phyloP scores from a whole-genome alignment of 2,113 vertebrate species.

The Laticauda laticaudata region DNA sequence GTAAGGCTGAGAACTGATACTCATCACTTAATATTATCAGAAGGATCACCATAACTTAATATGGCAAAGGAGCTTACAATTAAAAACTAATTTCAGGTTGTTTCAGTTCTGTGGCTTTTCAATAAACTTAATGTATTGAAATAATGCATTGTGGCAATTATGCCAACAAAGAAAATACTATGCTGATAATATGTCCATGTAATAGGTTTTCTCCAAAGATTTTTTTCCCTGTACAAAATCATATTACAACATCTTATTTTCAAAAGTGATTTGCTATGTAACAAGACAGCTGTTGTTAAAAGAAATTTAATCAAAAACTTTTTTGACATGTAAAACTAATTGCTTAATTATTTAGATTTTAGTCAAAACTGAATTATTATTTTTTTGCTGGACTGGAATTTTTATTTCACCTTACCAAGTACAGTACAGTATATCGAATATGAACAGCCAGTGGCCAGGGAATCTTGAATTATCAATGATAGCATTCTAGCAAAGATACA shows the following conservation, averaged over 20 bases:
- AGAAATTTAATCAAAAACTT: neutral
- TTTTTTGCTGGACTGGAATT: neutral
- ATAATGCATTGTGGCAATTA: neutral
- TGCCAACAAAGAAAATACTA: neutral
- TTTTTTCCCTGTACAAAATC: neutral
- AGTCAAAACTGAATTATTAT: neutral
- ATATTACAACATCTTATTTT: neutral
- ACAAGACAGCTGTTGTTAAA: neutral
- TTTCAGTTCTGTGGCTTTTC: slow-evolving; percentile 20
- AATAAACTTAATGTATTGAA: neutral
- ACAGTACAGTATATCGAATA: neutral
- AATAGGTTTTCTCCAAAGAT: neutral
- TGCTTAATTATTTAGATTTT: neutral
- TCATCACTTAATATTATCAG: neutral
- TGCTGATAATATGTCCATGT: neutral
- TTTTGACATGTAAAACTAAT: neutral
- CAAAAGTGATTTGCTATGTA: neutral
- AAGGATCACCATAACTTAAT: neutral
- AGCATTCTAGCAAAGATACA: neutral
- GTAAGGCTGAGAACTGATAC: neutral
- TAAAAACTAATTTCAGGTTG: slow-evolving; percentile 21
- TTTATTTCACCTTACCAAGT: neutral
- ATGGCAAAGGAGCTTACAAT: neutral
- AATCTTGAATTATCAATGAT: neutral
- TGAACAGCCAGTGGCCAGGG: neutral